Base-by-base conservation (phyloP, 1,140 invertebrate species). In the Melipona quadrifasciata region DNA sequence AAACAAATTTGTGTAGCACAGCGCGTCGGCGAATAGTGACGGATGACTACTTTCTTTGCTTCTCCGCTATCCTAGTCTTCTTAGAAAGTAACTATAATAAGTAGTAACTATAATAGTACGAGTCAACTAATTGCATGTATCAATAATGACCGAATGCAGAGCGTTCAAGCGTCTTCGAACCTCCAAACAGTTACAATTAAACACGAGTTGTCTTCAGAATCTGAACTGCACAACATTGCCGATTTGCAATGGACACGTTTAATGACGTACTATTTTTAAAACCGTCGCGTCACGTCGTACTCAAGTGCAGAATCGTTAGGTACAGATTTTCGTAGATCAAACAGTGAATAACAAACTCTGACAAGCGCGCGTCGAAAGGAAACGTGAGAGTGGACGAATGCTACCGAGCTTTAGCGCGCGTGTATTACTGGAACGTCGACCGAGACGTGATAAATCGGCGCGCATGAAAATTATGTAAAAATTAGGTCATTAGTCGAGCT, bases 391-490 rank as follows among this genome's bases (percentile, higher is more conserved):
- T 24, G 57, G 14, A 34, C n/a, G 31, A 58, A 57, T 17, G n/a
- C 53, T 55, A 12, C 2, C 34, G 68, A 39, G 53, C 31, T 76
- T 76, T 34, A 76, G 74, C 34, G 55, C 39, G 51, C 39, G n/a
- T 21, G 77, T 64, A 77, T 77, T 65, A 64, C 53, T 57, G 75
- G 21, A 67, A 78, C 27, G 61, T 78, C n/a, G n/a, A n/a, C 47
- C 17, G 21, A 47, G 39, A 11, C 76, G 24, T 78, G 76, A 78
- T 78, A 78, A 78, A 78, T 78, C 47, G 47, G 47, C 14, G 24
- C n/a, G 76, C 27, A 65, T 78, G 53, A 64, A 80, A 80, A 80
- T 71, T 27, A 34, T 24, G 53, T 58, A 27, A 71, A 80, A 80
- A 71, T 80, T 67, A 31, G 65, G 67, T 71, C 65, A 65, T 80